Conservation (phyloP, 2,113 vertebrate species). For the Rhipidura dahli region DNA sequence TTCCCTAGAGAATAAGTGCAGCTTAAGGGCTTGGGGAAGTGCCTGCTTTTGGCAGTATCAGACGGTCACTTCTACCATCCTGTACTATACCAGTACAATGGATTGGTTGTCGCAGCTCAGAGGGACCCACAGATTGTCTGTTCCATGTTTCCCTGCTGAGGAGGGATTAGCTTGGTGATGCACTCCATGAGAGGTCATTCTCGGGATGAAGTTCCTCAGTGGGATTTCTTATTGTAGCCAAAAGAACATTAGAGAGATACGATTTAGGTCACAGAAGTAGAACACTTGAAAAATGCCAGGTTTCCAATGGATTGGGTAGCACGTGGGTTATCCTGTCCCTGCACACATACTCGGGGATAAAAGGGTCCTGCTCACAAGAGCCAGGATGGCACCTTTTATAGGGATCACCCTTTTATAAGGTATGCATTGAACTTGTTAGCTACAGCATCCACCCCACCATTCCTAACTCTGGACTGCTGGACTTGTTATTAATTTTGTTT, state of each 20-base stretch:
- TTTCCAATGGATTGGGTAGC: neutral
- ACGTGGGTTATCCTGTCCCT: neutral
- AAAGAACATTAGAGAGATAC: neutral
- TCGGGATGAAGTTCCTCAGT: neutral
- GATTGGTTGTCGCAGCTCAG: neutral
- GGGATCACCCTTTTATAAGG: neutral
- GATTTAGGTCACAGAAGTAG: neutral
- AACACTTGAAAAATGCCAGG: neutral
- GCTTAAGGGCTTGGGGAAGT: neutral
- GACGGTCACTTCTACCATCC: neutral
- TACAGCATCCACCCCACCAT: neutral
- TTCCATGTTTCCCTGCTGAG: neutral
- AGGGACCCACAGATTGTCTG: neutral
- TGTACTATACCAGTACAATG: neutral
- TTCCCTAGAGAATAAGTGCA: neutral
- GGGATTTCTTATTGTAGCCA: neutral
- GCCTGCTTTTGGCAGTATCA: neutral
- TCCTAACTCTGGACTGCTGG: neutral
- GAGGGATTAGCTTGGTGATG: neutral
- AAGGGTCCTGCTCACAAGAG: neutral
- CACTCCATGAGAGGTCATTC: neutral
- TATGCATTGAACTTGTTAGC: neutral
- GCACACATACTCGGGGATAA: accelerated
- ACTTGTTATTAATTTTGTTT: neutral
- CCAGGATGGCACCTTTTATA: neutral